Evolutionary conservation across 2,888 invertebrate species (phyloP), one percentile per base, ranked within the genome.

Genomic region (Platycheirus albimanus): DNA sequence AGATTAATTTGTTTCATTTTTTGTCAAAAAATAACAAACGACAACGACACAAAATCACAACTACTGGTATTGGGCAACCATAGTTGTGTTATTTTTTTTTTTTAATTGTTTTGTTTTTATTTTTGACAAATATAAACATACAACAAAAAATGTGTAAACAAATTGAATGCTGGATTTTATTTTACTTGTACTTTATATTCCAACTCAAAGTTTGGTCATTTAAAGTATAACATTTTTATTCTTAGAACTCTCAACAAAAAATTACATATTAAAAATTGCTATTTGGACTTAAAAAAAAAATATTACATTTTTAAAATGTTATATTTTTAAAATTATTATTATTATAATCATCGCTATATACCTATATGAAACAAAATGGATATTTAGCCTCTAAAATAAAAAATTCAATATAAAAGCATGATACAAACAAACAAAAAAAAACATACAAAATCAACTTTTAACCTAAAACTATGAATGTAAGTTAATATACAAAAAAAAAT

Each of bases 401-500:
- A 58, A 71, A 64, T 67, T 45, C 56, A 33, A 47, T 38, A 72
- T 72, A 69, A 47, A 67, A 56, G 77, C 74, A 63, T 52, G 56
- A 63, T 69, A 54, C 54, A 61, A 43, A 52, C 41, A 33, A 61
- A 43, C 24, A 64, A 66, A 47, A 64, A n/a, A n/a, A n/a, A n/a
- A n/a, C n/a, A 49, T 61, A 15, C 11, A 75, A 79, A 75, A 79
- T 76, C 56, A 84, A 71, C 77, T 79, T 85, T 84, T 71, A 79
- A 77, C 75, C 71, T 85, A 81, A n/a, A n/a, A 81, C 77, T 67
- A 81, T 85, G 76, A 75, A 81, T 79, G 66, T 70, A 79, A 76
- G 78, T 78, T 61, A 80, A 77, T 20, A 49, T 56, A 38, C 64
- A 45, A 64, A 10, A 41, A 15, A 36, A 15, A 47, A 52, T 66